Conservation (phyloP, 2,797 vertebrate genomes). For the Oreonectes daqikongensis region DNA sequence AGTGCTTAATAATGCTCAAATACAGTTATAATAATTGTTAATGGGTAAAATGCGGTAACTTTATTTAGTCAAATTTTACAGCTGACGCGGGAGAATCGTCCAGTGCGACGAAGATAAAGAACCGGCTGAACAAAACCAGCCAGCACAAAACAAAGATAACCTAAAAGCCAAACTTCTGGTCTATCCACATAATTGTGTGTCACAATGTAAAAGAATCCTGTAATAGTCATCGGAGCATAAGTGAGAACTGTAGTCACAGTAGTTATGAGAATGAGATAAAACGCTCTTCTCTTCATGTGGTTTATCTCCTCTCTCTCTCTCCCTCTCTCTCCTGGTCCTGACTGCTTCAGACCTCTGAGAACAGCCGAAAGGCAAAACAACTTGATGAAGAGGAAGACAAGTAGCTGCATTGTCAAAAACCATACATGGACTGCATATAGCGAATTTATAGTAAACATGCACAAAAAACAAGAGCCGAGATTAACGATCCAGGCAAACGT, state of each 20-base stretch:
- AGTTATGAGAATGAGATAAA: conserved; percentile 18
- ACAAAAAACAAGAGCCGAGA: neutral
- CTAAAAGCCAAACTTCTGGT: neutral
- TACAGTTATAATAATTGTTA: too few species aligned
- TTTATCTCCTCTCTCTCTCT: neutral
- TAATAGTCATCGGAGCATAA: too few species aligned
- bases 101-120: too few species aligned
- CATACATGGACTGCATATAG: neutral
- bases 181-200: too few species aligned
- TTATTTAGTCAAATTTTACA: too few species aligned
- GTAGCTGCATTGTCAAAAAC: neutral
- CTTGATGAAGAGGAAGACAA: neutral
- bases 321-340: neutral
- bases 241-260: too few species aligned
- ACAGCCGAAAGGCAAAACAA: neutral
- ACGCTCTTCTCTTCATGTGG: conserved; percentile 38
- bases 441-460: too few species aligned
- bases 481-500: neutral
- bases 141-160: neutral
- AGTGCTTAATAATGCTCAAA: too few species aligned
- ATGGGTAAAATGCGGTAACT: too few species aligned
- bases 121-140: neutral
- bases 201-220: too few species aligned
- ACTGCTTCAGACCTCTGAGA: conserved; percentile 17
- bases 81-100: too few species aligned